These are phyloP conservation scores for Drosophila rubida DNA, from an alignment of 2,888 invertebrate species.

Conservation along the genomic window DNA sequence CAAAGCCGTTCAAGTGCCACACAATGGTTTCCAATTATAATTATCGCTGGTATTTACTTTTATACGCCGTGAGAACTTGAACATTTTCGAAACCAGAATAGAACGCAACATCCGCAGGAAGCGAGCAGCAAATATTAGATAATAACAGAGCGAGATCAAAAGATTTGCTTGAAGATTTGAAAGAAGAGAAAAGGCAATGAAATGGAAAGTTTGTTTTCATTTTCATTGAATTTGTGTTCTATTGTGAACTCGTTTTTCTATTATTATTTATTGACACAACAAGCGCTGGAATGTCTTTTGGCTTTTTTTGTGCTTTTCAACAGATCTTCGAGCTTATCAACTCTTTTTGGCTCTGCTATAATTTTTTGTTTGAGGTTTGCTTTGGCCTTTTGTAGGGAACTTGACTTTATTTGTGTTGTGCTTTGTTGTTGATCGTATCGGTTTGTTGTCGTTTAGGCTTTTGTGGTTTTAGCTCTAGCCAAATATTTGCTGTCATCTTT, in stretches of 20 bases:
- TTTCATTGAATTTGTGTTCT: conserved; percentile 38
- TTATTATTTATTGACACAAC: conserved; percentile 9
- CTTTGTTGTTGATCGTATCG: conserved; percentile 10
- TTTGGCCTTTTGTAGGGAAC: conserved; percentile 19
- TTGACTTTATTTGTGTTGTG: conserved; percentile 25
- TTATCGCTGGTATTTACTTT: conserved; percentile 30
- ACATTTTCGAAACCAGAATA: not conserved
- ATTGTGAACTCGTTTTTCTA: conserved; percentile 24
- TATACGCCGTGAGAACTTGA: conserved; percentile 31
- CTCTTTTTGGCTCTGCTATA: conserved; percentile 17
- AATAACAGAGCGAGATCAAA: conserved; percentile 12
- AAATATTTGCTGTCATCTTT: conserved; percentile 69
- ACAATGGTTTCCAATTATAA: conserved; percentile 49
- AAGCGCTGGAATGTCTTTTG: conserved; percentile 26
- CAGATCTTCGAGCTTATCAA: conserved; percentile 48
- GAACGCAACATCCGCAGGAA: conserved; percentile 33
- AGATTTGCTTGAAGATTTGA: not conserved
- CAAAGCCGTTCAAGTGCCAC: conserved; percentile 20
- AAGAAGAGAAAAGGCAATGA: not conserved
- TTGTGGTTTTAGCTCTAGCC: conserved; percentile 46
- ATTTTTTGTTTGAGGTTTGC: conserved; percentile 26
- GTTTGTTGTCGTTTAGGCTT: conserved; percentile 30
- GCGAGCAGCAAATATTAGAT: conserved; percentile 7
- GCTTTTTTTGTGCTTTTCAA: conserved; percentile 12
- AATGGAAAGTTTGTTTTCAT: conserved; percentile 52